Evolutionary conservation across 2,797 vertebrate genomes (phyloP).

Genomic region (Tragopan temminckii): DNA sequence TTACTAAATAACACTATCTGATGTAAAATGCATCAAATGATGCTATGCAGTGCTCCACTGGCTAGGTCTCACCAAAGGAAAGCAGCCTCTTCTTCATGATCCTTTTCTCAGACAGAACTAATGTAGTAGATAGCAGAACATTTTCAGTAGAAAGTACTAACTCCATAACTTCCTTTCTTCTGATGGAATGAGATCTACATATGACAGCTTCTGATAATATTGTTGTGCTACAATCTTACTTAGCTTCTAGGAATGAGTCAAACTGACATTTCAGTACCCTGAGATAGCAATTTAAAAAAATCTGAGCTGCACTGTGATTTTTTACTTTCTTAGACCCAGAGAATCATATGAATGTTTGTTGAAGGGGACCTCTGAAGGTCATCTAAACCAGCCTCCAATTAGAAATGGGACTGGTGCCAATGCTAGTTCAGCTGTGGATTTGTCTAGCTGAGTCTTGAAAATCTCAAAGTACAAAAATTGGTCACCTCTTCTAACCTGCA

Average conservation of each 20-base stretch:
- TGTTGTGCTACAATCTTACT: neutral
- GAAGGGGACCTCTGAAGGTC: neutral
- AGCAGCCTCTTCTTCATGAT: accelerated
- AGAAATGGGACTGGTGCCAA: neutral
- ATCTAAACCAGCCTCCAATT: neutral
- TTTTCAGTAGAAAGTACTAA: neutral
- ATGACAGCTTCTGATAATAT: neutral
- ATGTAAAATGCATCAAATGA: neutral
- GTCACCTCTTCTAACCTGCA: neutral
- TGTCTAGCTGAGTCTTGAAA: constrained; percentile 1
- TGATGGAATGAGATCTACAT: neutral
- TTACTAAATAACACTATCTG: neutral
- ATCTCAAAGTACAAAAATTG: neutral
- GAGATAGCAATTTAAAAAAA: neutral
- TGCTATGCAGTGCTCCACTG: neutral
- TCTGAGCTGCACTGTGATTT: neutral
- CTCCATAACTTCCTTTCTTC: neutral
- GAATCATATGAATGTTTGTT: neutral
- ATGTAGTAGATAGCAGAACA: neutral
- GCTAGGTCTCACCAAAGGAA: neutral
- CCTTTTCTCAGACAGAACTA: neutral
- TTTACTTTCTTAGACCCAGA: neutral
- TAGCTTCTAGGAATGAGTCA: neutral
- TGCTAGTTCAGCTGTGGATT: neutral
- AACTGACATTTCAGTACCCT: neutral